Evolutionary conservation across 1,140 invertebrate genomes (phyloP), one percentile per base, ranked within the genome.

Genomic region (Drosophila aff.): DNA sequence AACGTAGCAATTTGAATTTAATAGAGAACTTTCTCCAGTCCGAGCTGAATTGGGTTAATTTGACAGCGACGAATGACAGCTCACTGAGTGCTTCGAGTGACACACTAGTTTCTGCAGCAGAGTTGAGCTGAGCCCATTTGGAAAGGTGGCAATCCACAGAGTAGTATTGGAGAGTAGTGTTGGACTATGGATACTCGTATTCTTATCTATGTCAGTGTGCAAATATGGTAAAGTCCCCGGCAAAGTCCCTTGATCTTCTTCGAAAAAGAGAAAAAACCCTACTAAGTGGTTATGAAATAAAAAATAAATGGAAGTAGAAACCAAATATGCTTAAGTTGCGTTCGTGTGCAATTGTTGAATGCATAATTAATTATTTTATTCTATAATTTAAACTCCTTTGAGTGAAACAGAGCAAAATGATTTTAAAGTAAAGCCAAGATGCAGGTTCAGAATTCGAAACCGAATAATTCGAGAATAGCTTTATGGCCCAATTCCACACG

Each of bases 401-500:
- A 43, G 11, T 72, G 36, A 33, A 10, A 36, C 9, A n/a, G 5
- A 26, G 16, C 4, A 9, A 49, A 7, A 1, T 3, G 6, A 3
- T 46, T 13, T 11, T 9, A 43, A 23, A 26, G 33, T 33, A 26
- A 16, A 21, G 2, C 1, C 33, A 10, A 33, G 5, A 33, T 60
- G 62, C 53, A 61, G 2, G 16, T 13, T 43, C 4, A 4, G 10
- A 59, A 41, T 58, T 59, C 6, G n/a, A 15, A 23, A 23, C 16
- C 16, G 4, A 40, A 64, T 31, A 13, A 9, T 59, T 38, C 13
- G 31, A 31, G 7, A 28, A 6, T 9, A 23, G 18, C 38, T 44
- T 65, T 65, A 65, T 62, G 31, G 63, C 38, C 40, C 28, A 62
- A 62, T 65, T 65, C 15, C 33, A 28, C 31, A 16, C 7, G 38